Base-by-base conservation (phyloP, 2,888 invertebrate species). In the Horisme vitalbata region DNA sequence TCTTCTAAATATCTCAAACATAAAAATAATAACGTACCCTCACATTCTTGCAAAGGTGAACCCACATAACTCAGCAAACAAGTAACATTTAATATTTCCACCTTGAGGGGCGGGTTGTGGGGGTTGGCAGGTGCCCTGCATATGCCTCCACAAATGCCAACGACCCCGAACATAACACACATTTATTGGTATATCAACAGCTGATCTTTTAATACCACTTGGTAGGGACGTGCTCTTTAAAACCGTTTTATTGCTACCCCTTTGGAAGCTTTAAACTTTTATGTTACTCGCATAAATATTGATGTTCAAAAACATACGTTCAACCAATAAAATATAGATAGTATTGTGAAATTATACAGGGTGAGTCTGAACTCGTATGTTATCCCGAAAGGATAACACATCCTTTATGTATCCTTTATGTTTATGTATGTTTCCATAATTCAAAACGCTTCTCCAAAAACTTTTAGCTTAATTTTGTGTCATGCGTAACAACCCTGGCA, bases 11-110 rank as follows among this genome's bases (percentile, higher is more conserved):
- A 44, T 48, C 43, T 48, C 38, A 49, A 45, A 50, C 41, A 47
- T 52, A 45, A 54, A 54, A 59, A 54, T 56, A 49, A 49, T 54
- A 52, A 45, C 55, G 36, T 39, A 39, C 43, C 41, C 49, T 32
- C 36, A 33, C 53, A 55, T 50, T 52, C 45, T 51, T 61, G 55
- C 61, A 63, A 61, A 62, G 57, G 59, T 55, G 61, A 68, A 61
- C 65, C 65, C 57, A 68, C 72, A 72, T 71, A 72, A 71, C 74
- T 76, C 68, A 75, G 71, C 70, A 70, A 74, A 76, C 82, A 77
- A 78, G 84, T 84, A 84, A 85, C 82, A 86, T 83, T 86, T 83
- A 83, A 85, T 85, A 84, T 81, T 79, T 79, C 78, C 75, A 71
- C 65, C 72, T 68, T 55, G 68, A 62, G 76, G 79, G 78, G 75